These are phyloP conservation scores for Galago senegalensis DNA, from an alignment of 2,797 vertebrate species.

Conservation along the genomic window DNA sequence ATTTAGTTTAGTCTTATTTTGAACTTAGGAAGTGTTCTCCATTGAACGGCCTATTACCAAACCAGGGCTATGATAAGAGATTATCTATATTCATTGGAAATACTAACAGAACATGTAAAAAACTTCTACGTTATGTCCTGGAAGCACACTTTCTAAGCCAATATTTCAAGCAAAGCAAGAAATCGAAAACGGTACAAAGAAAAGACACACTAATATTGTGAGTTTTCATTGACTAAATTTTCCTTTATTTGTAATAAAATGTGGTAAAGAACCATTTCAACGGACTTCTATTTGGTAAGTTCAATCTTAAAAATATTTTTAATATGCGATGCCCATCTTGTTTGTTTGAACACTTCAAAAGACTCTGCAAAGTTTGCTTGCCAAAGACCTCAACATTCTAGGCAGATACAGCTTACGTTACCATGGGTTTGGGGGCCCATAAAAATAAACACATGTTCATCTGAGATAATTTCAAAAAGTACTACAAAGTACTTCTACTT, in stretches of 20 bases:
- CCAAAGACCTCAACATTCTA: slow-evolving; percentile 26
- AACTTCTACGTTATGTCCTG: neutral
- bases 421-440: neutral
- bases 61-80: slow-evolving; percentile 45
- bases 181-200: slow-evolving; percentile 27
- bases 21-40: slow-evolving; percentile 7
- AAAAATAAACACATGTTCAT: slow-evolving; percentile 50
- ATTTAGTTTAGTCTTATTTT: slow-evolving; percentile 42
- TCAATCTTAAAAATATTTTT: slow-evolving; percentile 56
- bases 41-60: slow-evolving; percentile 35
- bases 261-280: slow-evolving; percentile 36
- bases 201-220: neutral
- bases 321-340: neutral
- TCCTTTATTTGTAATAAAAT: slow-evolving; percentile 62
- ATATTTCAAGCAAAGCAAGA: slow-evolving; percentile 3
- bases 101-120: slow-evolving; percentile 35
- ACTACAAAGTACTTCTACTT: neutral
- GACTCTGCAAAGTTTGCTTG: slow-evolving; percentile 25
- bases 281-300: neutral
- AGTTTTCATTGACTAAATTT: slow-evolving; percentile 52
- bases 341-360: slow-evolving; percentile 48
- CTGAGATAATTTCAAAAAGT: neutral
- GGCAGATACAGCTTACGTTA: slow-evolving; percentile 19
- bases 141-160: neutral
- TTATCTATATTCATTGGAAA: neutral